Evolutionary conservation across 2,113 vertebrate species (phyloP), one percentile per base, ranked within the genome.

Genomic region (Lepus timidus): DNA sequence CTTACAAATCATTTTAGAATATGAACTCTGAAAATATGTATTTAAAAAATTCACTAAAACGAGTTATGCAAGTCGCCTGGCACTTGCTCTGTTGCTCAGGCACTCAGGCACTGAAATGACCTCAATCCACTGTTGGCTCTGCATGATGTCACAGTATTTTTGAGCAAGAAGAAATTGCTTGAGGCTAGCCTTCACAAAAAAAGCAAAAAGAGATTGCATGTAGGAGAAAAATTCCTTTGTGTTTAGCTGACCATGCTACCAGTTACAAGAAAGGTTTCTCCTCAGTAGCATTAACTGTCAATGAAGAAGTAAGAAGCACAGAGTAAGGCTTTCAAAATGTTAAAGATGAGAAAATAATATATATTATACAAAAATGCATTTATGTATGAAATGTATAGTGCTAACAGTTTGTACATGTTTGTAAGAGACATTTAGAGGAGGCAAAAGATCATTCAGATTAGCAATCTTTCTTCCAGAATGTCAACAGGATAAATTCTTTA

Each of bases 1-100:
- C 8, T 73, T 83, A 29, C 0, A 9, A 86, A 94, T 91, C 27
- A 6, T 70, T 94, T 91, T 91, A 78, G 61, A 91, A 82, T 88
- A 78, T 70, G 51, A 83, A 31, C 87, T 85, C 33, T 85, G 51
- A 2, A 71, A 67, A 79, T 70, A 3, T 68, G 74, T 80, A 86
- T 92, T 93, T 81, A 88, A 92, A 52, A 1, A 89, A 82, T 75
- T 95, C 44, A 88, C 83, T 78, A 90, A 96, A 95, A 67, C 23
- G 6, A 52, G 51, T 80, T 94, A 65, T 91, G 20, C 62, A 95
- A 83, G 62, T 91, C n/a, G 58, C 83, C 14, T 95, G 22, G n/a
- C 76, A 25, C 25, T 68, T 96, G 71, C 11, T 85, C 10, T 74
- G 4, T 68, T 96, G 49, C 64, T 82, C 51, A 70, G 39, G 51